Conservation (phyloP, 2,797 vertebrate genomes). For the Cichlasoma orientale region DNA sequence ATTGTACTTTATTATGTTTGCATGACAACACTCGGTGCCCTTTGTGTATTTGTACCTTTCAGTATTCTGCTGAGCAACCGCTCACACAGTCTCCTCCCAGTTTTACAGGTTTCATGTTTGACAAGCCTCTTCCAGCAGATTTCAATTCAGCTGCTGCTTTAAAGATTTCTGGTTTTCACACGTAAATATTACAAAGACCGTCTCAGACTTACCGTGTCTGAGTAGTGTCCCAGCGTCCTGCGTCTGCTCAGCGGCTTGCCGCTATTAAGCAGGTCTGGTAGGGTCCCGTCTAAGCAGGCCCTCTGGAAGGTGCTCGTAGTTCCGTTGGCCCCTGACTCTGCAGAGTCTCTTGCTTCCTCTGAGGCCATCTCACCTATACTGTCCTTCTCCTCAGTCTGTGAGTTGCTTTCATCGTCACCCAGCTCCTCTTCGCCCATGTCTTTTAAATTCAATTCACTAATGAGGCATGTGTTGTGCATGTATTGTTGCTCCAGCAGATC, state of each 20-base stretch:
- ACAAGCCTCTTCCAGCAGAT: background rate
- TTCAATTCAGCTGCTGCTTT: background rate
- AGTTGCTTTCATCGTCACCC: conserved; percentile 17
- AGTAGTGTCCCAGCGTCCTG: conserved; percentile 78
- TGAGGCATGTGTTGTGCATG: background rate
- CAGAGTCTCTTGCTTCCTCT: background rate
- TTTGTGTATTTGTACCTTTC: background rate
- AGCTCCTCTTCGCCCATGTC: conserved; percentile 21
- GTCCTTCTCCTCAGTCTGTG: conserved; percentile 55
- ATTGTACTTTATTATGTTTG: background rate
- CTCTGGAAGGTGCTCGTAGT: conserved; percentile 20
- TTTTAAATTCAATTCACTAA: conserved; percentile 15
- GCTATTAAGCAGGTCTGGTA: conserved; percentile 79
- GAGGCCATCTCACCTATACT: conserved; percentile 23
- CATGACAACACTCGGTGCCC: background rate
- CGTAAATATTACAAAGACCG: background rate
- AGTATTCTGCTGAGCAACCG: background rate
- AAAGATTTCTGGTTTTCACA: background rate
- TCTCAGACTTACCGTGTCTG: conserved; percentile 71
- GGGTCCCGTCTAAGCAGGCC: conserved; percentile 48
- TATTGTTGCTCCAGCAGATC: background rate
- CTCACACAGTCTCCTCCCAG: background rate
- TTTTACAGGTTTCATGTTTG: conserved; percentile 33
- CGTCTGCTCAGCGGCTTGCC: conserved; percentile 73
- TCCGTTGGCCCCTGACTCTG: background rate